Base-by-base conservation (phyloP, 64 coral and sea anemone genomes). In the Porites australiensis region DNA sequence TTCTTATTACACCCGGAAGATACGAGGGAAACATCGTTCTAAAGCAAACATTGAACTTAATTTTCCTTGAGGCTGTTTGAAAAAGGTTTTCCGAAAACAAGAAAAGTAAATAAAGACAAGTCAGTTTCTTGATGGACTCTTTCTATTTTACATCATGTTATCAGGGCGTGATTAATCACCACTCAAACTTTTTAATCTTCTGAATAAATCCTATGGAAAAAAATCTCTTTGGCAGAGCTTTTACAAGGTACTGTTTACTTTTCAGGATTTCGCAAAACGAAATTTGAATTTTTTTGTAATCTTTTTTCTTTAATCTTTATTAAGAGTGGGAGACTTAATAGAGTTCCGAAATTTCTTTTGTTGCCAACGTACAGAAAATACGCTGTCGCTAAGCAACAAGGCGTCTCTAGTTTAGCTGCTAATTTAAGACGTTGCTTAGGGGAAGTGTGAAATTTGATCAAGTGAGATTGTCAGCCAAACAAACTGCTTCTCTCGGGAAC, bases 381-480 rank as follows among this genome's bases (percentile, higher is more conserved):
- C 45, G 63, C 63, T 18, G 81, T 84, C 63, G 62, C 81, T 84
- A 84, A 13, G 81, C 47, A 52, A 84, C 81, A 50, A 15, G 44
- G 60, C 3, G 60, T 64, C 13, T 44, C 55, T 13, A 49, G 12
- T 14, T 4, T 62, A 11, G n/a, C 58, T 58, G 27, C 27, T 68
- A 84, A 84, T 63, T 51, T 65, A 47, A 22, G 13, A 69, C 19
- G 61, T 84, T 84, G 81, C 81, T 52, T 18, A 84, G 81, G 15
- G 81, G 63, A 84, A 68, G 81, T 63, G 81, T 68, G 81, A 84
- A 84, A 67, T 51, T 68, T 84, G 81, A 84, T 69, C n/a, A 84
- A 22, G 9, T 46, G n/a, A n/a, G 3, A 84, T 9, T 84, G 65
- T 84, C 15, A 22, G 45, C 37, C 79, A 64, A 19, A 8, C 3